phyloP scores from a whole-genome alignment of 1,140 invertebrate species.

The Drosophila serrata region DNA sequence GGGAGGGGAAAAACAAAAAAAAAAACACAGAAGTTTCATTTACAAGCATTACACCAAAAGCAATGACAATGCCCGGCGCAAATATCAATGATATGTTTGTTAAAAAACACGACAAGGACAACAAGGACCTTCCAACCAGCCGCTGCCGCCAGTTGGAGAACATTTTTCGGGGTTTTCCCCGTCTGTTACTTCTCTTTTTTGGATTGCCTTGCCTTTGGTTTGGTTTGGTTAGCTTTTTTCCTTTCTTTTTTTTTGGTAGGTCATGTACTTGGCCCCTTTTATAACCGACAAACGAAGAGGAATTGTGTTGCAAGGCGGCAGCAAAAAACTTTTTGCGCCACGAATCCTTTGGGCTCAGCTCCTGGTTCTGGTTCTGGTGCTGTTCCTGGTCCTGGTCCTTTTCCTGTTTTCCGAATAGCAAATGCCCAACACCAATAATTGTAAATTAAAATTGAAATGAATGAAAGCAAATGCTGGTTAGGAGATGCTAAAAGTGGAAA shows the following conservation, averaged over 20 bases:
- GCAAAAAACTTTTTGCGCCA: conserved; percentile 27
- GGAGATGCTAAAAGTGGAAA: background rate
- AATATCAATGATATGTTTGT: conserved; percentile 83
- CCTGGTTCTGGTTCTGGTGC: conserved; percentile 17
- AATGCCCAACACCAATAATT: conserved; percentile 59
- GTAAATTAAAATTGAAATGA: conserved; percentile 82
- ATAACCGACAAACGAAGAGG: conserved; percentile 23
- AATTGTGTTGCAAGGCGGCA: conserved; percentile 29
- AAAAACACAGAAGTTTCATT: conserved; percentile 69
- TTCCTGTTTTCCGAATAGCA: conserved; percentile 17
- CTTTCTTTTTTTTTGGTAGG: conserved; percentile 38
- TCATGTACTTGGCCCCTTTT: conserved; percentile 63
- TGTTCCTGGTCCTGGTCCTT: conserved; percentile 3
- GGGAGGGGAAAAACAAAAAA: too few relatives aligned
- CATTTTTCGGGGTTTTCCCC: conserved; percentile 30
- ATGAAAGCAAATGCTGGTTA: conserved; percentile 45
- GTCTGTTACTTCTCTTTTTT: conserved; percentile 5
- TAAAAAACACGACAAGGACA: conserved; percentile 75
- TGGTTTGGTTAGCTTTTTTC: conserved; percentile 4
- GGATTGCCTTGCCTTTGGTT: background rate
- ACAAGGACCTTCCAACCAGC: conserved; percentile 53
- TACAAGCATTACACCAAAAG: conserved; percentile 59
- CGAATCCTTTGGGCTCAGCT: conserved; percentile 51
- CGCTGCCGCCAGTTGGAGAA: conserved; percentile 41
- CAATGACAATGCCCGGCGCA: conserved; percentile 65